Percentiles rank a stretch among this genome's conserved stretches.
Conservation (phyloP, 2,113 vertebrate species). For the Leucoraja erinaceus region DNA sequence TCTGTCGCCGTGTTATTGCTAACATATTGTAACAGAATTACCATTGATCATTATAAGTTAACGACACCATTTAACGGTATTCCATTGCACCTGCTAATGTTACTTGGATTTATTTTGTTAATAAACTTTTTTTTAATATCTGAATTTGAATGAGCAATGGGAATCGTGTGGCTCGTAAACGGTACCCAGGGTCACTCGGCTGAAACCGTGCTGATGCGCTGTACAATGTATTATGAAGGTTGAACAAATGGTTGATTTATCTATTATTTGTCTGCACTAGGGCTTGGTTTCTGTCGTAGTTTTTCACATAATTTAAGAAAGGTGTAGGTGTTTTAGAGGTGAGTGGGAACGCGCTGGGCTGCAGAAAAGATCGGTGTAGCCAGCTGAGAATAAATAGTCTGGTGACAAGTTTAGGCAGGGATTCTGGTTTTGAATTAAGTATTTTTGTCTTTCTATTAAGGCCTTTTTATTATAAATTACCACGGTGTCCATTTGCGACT, state of each 20-base stretch:
- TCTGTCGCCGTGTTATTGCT: not conserved
- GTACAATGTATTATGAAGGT: not conserved
- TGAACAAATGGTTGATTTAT: conserved; percentile 28
- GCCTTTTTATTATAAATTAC: not conserved
- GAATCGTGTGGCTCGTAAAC: not conserved
- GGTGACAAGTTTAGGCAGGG: not conserved
- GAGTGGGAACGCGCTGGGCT: not conserved
- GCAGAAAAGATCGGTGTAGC: not conserved
- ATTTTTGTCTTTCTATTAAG: not conserved
- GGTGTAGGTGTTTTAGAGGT: not conserved
- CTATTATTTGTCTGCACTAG: conserved; percentile 28
- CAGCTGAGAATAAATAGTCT: not conserved
- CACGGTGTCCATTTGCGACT: no score
- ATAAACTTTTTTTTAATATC: conserved; percentile 10
- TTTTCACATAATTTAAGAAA: not conserved
- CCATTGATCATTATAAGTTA: not conserved
- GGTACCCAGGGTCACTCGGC: not conserved
- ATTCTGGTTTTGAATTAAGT: not conserved
- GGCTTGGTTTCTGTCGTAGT: conserved; percentile 22
- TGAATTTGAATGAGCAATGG: not conserved
- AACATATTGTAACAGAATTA: not conserved
- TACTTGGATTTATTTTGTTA: not conserved
- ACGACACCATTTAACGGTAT: not conserved
- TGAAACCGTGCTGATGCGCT: conserved; percentile 1
- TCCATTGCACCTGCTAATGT: not conserved